These are phyloP conservation scores for Rotaria magnacalcarata DNA, from an alignment of 2,888 invertebrate genomes.

Conservation along the genomic window DNA sequence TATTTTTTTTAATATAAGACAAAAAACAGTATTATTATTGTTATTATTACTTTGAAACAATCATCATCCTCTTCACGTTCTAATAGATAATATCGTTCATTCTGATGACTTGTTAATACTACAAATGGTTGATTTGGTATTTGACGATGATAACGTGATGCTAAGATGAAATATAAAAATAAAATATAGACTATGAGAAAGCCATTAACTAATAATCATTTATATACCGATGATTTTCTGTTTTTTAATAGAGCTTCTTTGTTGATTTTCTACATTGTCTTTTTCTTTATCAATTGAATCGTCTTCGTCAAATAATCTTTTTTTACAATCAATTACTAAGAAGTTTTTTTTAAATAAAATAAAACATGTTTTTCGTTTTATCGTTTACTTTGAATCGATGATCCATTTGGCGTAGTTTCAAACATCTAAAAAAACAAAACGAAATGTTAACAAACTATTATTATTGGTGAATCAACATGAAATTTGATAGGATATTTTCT, in stretches of 20 bases:
- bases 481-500: not conserved
- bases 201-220: not conserved
- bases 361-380: not conserved
- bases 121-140: constrained; percentile 27
- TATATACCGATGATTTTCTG: not conserved
- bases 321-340: not conserved
- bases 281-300: not conserved
- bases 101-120: constrained; percentile 3
- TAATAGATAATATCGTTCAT: constrained; percentile 1
- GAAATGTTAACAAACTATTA: not conserved
- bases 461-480: not conserved
- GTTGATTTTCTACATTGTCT: not conserved
- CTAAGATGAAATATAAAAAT: not conserved
- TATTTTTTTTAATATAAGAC: not conserved
- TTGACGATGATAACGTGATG: not conserved
- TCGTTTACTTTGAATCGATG: not conserved
- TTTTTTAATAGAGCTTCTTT: not conserved
- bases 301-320: not conserved
- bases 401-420: not conserved
- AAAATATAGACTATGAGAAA: not conserved
- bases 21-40: not conserved
- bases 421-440: not conserved
- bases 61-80: not conserved
- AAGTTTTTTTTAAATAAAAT: not conserved
- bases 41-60: not conserved